Evolutionary conservation across 2,113 vertebrate species (phyloP).

Genomic region (Zeus faber): DNA sequence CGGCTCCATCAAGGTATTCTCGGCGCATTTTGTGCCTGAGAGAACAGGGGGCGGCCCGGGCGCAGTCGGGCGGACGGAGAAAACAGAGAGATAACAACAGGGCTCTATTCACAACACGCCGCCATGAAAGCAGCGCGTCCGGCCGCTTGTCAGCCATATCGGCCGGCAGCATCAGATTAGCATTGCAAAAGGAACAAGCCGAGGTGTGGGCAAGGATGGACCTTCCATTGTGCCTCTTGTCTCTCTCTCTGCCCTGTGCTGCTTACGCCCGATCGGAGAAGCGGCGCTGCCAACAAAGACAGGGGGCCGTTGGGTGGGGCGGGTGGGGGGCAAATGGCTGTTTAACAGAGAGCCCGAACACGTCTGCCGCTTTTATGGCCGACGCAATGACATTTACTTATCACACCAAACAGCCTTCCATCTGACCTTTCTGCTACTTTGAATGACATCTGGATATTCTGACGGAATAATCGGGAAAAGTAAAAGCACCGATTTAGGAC

Average conservation of each 20-base stretch:
- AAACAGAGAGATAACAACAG: conserved; percentile 28
- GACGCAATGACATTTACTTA: conserved; percentile 76
- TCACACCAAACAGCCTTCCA: conserved; percentile 61
- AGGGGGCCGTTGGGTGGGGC: neutral
- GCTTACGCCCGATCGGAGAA: conserved; percentile 33
- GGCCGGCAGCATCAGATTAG: conserved; percentile 59
- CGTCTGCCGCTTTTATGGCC: conserved; percentile 40
- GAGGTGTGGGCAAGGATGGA: conserved; percentile 11
- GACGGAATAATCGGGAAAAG: conserved; percentile 50
- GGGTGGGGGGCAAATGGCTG: conserved; percentile 55
- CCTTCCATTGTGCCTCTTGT: conserved; percentile 57
- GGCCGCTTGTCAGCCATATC: conserved; percentile 50
- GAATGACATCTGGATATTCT: conserved; percentile 75
- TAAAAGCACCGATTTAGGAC: conserved; percentile 51
- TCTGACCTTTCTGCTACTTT: conserved; percentile 77
- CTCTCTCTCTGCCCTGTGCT: conserved; percentile 30
- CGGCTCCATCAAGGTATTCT: neutral
- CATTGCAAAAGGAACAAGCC: conserved; percentile 56
- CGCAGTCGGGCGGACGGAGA: neutral
- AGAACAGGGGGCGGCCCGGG: neutral
- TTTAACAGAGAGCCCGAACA: conserved; percentile 67
- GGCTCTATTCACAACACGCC: conserved; percentile 46
- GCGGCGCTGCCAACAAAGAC: conserved; percentile 48
- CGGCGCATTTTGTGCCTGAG: neutral
- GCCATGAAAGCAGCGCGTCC: conserved; percentile 12